These are phyloP conservation scores for Nesogale talazaci DNA, from an alignment of 2,113 vertebrate genomes.

Conservation along the genomic window DNA sequence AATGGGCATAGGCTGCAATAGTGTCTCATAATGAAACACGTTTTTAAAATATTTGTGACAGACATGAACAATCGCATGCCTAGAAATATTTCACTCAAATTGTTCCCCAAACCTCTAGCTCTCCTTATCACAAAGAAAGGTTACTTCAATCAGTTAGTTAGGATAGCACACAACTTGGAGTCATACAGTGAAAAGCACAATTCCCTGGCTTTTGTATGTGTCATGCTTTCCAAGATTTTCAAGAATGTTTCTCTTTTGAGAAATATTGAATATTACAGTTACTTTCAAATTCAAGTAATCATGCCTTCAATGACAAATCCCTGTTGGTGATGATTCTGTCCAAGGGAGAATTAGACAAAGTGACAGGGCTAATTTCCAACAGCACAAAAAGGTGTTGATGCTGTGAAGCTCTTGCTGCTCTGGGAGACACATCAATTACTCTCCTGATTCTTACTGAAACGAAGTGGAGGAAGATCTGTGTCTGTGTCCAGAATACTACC, in stretches of 20 bases:
- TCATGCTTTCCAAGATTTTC: background rate
- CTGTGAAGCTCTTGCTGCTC: background rate
- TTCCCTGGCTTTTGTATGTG: background rate
- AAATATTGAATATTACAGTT: slow-evolving; percentile 64
- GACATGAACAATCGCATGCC: background rate
- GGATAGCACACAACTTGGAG: background rate
- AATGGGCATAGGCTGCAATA: background rate
- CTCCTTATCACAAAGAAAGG: background rate
- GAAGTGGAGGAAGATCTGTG: background rate
- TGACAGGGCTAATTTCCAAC: slow-evolving; percentile 64
- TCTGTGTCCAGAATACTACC: slow-evolving; percentile 28
- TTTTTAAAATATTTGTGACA: background rate
- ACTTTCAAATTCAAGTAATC: slow-evolving; percentile 21
- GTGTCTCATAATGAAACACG: background rate
- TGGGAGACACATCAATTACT: slow-evolving; percentile 29
- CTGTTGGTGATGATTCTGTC: slow-evolving; percentile 27
- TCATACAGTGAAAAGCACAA: background rate
- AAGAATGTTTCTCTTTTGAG: background rate
- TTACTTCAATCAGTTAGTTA: background rate
- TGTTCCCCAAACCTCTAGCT: background rate
- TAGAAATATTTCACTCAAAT: background rate
- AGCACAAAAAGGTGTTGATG: slow-evolving; percentile 43
- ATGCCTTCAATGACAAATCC: background rate
- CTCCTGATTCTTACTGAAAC: background rate
- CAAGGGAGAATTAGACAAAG: slow-evolving; percentile 36